Base-by-base conservation (phyloP, 2,113 vertebrate genomes). In the Pseudonaja textilis region DNA sequence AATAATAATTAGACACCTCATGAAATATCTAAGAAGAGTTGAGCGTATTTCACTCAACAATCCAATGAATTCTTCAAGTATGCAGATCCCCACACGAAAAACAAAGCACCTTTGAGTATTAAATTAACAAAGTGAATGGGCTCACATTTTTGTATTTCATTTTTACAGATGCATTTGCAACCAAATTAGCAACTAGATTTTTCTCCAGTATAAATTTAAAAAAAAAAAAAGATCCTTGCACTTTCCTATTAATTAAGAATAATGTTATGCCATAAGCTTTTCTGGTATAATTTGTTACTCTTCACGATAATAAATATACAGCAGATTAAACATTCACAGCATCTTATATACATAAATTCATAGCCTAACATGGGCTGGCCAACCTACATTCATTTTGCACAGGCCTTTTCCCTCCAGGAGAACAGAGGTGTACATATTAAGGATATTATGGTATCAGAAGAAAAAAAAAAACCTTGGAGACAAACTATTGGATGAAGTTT, bases 171-270 rank as follows among this genome's bases (percentile, higher is more conserved):
- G 95, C 95, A 95, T 97, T 96, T 96, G 96, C 95, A 96, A 96
- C 93, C 95, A 96, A 96, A 97, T 97, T 96, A 97, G 96, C 92
- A 96, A 94, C 95, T 94, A 94, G 95, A 91, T 95, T 94, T 87
- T 96, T 87, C 91, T 93, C 95, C 64, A 95, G 29, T 96, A 97
- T 96, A 97, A 97, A 97, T 96, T 81, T 45, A 45, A 45, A 18
- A 96, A 96, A 94, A n/a, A 96, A 93, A 97, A 97, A 93, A 97
- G 96, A 96, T 90, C 93, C 94, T 64, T 93, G 94, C 94, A 92
- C 95, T 97, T 97, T 96, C 96, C 96, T 96, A 96, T 97, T 97
- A 98, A 98, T 97, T 98, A 97, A 97, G 97, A 97, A 96, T 97
- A 97, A 97, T 97, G 94, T 96, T 96, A 96, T 96, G 95, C 96